Percentiles rank a stretch among this genome's conserved stretches.
Evolutionary conservation across 2,113 vertebrate genomes (phyloP).

Genomic region (Centropristis striata): DNA sequence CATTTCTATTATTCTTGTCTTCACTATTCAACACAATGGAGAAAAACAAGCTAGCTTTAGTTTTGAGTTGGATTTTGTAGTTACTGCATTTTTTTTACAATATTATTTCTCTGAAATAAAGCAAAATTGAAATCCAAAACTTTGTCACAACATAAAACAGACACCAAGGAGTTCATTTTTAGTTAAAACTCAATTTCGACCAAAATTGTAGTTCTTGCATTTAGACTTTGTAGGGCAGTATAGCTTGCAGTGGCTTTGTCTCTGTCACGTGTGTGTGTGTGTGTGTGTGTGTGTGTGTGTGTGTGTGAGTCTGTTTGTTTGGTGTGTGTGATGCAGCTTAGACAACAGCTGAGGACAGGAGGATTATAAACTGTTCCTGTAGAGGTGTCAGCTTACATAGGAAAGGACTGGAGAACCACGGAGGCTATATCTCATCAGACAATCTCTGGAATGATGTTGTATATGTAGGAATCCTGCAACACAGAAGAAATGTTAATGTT

Average conservation of each 20-base stretch:
- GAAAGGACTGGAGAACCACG: conserved; percentile 13
- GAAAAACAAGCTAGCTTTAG: no score
- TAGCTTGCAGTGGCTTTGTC: neutral
- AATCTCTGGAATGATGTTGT: conserved; percentile 32
- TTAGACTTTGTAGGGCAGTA: no score
- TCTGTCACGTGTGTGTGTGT: conserved; percentile 25
- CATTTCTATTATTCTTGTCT: no score
- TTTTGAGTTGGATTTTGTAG: no score
- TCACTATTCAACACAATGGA: no score
- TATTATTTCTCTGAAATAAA: no score
- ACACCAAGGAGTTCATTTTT: no score
- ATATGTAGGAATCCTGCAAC: conserved; percentile 38
- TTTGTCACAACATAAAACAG: no score
- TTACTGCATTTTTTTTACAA: no score
- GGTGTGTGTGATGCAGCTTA: conserved; percentile 40
- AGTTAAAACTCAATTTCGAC: no score
- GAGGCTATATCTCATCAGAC: conserved; percentile 35
- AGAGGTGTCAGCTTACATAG: conserved; percentile 62
- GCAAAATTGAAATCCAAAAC: no score
- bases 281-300: conserved; percentile 27
- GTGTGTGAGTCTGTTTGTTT: conserved; percentile 38
- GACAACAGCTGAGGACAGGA: conserved; percentile 58
- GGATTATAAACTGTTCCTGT: conserved; percentile 34
- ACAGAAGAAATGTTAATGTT: neutral
- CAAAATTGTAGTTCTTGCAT: no score